These are phyloP conservation scores for Mellivora capensis DNA, from an alignment of 2,113 vertebrate species.

Conservation along the genomic window DNA sequence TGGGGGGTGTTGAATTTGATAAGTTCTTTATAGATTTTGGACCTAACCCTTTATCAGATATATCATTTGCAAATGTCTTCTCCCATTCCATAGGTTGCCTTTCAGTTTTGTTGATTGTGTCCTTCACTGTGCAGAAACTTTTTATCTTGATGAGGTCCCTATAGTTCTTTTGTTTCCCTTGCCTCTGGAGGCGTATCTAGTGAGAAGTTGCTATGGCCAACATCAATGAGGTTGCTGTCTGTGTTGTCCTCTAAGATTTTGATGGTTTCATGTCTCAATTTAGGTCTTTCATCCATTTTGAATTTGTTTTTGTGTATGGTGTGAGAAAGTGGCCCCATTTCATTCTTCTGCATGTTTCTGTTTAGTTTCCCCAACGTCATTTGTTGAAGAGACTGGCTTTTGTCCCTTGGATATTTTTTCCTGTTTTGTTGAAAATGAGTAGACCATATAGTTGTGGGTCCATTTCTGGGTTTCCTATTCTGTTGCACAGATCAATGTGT, in stretches of 20 bases:
- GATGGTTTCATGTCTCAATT: not conserved
- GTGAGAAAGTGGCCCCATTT: not conserved
- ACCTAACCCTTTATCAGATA: not conserved
- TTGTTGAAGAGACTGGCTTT: not conserved
- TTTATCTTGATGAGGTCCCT: not conserved
- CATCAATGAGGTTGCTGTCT: not conserved
- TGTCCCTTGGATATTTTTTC: no score
- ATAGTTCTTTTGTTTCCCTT: not conserved
- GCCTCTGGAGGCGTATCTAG: not conserved
- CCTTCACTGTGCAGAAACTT: not conserved
- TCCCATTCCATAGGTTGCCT: not conserved
- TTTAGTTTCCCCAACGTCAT: not conserved
- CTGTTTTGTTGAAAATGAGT: no score
- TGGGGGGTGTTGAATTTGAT: not conserved
- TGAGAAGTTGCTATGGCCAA: not conserved
- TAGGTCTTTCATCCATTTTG: not conserved
- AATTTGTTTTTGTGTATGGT: not conserved
- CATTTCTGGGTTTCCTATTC: no score
- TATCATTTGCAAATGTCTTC: not conserved
- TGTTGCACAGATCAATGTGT: no score
- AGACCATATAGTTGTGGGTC: no score
- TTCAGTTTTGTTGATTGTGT: not conserved
- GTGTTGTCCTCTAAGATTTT: not conserved
- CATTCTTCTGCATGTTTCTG: not conserved
- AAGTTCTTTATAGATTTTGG: not conserved